Conservation (phyloP, 2,888 invertebrate genomes). For the Petrolisthes cinctipes region DNA sequence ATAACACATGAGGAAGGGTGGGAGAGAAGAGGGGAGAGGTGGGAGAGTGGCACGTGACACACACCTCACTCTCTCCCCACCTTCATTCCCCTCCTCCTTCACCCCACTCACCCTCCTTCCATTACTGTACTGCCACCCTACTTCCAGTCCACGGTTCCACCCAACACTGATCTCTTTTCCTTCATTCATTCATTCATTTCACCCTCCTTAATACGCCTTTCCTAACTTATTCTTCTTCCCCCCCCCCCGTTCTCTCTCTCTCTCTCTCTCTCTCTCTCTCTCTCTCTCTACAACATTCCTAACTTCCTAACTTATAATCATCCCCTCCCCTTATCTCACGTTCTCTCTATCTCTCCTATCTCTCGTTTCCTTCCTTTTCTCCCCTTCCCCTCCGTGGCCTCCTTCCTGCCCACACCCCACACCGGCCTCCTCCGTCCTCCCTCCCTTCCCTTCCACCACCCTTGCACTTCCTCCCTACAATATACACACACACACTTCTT, state of each 20-base stretch:
- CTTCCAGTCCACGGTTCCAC: not conserved
- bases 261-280: not conserved
- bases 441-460: not conserved
- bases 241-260: not conserved
- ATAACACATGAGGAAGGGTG: no score
- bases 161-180: not conserved
- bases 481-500: not conserved
- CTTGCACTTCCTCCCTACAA: not conserved
- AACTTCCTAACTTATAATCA: no score
- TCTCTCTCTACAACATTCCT: no score
- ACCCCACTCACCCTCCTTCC: not conserved
- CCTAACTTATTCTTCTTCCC: not conserved
- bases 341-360: not conserved
- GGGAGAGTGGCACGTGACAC: no score
- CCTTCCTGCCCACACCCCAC: not conserved
- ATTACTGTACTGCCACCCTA: not conserved
- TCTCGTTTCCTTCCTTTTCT: not conserved
- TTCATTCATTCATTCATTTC: not conserved
- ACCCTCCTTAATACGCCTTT: no score
- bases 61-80: not conserved
- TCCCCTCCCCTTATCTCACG: no score
- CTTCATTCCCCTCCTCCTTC: not conserved
- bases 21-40: no score
- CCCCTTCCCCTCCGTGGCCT: not conserved
- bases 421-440: not conserved